Conservation (phyloP, 2,113 vertebrate species). For the Mionectes macconnelli region DNA sequence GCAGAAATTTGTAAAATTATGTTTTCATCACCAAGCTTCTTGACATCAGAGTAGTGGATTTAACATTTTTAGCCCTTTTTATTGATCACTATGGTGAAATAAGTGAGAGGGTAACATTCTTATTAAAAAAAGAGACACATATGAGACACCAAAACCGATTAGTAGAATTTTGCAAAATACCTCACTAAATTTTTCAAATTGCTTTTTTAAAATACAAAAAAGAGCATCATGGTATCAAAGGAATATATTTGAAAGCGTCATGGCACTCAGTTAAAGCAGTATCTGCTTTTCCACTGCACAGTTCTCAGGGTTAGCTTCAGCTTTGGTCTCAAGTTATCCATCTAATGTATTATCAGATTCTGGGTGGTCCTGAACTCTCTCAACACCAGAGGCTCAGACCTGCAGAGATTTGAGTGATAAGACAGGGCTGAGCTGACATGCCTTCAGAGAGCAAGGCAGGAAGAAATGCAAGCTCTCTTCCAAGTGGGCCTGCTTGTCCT, state of each 20-base stretch:
- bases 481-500: not conserved
- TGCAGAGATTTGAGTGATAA: not conserved
- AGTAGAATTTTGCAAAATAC: not conserved
- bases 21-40: conserved; percentile 19
- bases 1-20: conserved; percentile 45
- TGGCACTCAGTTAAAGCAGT: not conserved
- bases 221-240: not conserved
- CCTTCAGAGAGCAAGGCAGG: not conserved
- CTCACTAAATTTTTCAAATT: not conserved
- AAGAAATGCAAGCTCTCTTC: not conserved
- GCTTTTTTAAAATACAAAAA: not conserved
- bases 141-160: not conserved
- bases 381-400: not conserved
- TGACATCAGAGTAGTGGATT: not conserved
- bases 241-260: not conserved
- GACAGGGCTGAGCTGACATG: not conserved
- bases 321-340: not conserved
- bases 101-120: not conserved
- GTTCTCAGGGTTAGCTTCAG: not conserved
- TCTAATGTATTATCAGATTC: not conserved
- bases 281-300: not conserved
- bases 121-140: not conserved
- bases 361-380: conserved; percentile 47
- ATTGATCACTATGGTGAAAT: not conserved
- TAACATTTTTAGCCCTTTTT: not conserved